phyloP scores from a whole-genome alignment of 2,888 invertebrate species.

The Drosophila koepferae region DNA sequence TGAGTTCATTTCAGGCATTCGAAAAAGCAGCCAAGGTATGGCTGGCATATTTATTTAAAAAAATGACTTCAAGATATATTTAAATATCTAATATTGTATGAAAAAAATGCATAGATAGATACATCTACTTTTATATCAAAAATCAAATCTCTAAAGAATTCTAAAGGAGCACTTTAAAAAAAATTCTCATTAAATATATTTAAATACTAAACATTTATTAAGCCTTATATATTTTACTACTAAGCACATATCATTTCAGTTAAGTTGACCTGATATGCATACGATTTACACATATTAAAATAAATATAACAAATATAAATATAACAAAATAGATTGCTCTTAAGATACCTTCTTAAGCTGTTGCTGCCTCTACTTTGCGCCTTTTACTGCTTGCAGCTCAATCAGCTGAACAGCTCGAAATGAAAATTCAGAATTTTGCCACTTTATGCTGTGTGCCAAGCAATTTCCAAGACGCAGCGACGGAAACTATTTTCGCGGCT shows the following conservation, averaged over 20 bases:
- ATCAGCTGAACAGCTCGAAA: slow-evolving; percentile 15
- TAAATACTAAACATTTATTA: neutral
- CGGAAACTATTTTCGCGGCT: slow-evolving; percentile 81
- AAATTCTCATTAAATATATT: neutral
- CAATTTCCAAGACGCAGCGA: slow-evolving; percentile 59
- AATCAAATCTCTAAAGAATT: too few relatives aligned
- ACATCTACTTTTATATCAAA: too few relatives aligned
- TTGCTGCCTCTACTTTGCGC: neutral
- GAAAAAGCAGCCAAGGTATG: too few relatives aligned
- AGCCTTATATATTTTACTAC: neutral
- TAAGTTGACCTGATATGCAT: neutral
- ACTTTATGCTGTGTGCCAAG: slow-evolving; percentile 10
- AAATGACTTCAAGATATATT: too few relatives aligned
- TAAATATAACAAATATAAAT: neutral
- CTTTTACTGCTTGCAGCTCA: neutral
- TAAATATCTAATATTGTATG: too few relatives aligned
- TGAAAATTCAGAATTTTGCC: slow-evolving; percentile 26
- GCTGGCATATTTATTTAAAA: too few relatives aligned
- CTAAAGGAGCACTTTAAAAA: too few relatives aligned
- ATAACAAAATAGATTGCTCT: neutral
- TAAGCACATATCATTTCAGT: neutral
- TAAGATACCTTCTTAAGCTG: neutral
- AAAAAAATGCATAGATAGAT: too few relatives aligned
- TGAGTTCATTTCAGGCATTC: too few relatives aligned
- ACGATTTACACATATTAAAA: neutral